Evolutionary conservation across 2,888 invertebrate genomes (phyloP), one percentile per base, ranked within the genome.

Genomic region (Scaeva pyrastri): DNA sequence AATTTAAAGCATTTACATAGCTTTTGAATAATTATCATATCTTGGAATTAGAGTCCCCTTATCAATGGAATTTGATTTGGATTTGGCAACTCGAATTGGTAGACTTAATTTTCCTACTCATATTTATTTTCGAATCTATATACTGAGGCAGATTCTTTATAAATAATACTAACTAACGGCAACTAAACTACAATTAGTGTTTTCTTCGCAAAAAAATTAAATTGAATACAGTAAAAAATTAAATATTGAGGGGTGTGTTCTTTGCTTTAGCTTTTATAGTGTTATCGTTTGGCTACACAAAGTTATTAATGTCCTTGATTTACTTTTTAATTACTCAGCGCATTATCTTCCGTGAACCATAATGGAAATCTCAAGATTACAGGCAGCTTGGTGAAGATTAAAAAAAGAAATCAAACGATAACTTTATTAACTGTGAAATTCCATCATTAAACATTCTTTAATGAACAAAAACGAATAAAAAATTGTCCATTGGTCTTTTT

Each of bases 331-430:
- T 8, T 23, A 6, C 26, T 21, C 8, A 58, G 16, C 0, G n/a
- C 14, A 71, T 80, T 85, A 85, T 85, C 84, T 74, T 74, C 26
- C 16, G 36, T 16, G 66, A 10, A 52, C 66, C 72, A 26, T 36
- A 7, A 48, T 50, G 75, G 3, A 60, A 84, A 75, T 66, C 64
- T 79, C 50, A 58, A 70, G 64, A 75, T 48, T 58, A 66, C 72
- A 79, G 84, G 71, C 79, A 84, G 64, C 64, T 70, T 74, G 10
- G 31, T 16, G 55, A 19, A 23, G 26, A 62, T 23, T 43, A 7
- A 60, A 21, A 21, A 39, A 60, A 19, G 21, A 41, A 39, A 58
- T 16, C 6, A n/a, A n/a, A 5, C 31, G 31, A 58, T 4, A 23
- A 43, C 21, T 10, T 58, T 11, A 58, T 58, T 58, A 58, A 39